Conservation (phyloP, 2,797 vertebrate genomes). For the Fundulus diaphanus region DNA sequence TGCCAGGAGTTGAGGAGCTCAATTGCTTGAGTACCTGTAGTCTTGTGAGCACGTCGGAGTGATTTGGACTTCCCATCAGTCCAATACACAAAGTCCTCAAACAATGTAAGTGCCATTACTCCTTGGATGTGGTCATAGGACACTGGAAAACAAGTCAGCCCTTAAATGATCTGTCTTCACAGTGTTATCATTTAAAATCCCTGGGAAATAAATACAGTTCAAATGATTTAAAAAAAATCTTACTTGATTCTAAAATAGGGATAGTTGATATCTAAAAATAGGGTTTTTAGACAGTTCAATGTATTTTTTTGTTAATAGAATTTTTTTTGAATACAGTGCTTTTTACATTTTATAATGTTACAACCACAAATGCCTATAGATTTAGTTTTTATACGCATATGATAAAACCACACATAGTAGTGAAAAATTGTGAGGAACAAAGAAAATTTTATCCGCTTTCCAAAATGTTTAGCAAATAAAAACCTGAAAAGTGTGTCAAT, state of each 20-base stretch:
- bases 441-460: background rate
- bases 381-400: background rate
- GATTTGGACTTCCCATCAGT: slow-evolving; percentile 98
- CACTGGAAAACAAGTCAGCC: slow-evolving; percentile 80
- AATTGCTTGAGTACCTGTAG: slow-evolving; percentile 88
- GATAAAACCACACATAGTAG: background rate
- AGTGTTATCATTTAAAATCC: background rate
- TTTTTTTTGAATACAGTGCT: background rate
- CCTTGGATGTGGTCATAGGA: slow-evolving; percentile 94
- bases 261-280: too few species aligned
- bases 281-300: background rate
- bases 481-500: too few species aligned
- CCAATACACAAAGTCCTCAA: slow-evolving; percentile 99
- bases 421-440: too few species aligned
- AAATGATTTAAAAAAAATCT: background rate
- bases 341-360: background rate
- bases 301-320: background rate
- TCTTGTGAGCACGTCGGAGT: slow-evolving; percentile 95
- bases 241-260: too few species aligned
- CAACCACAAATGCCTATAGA: background rate
- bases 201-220: background rate
- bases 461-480: too few species aligned
- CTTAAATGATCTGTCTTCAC: background rate
- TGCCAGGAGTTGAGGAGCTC: slow-evolving; percentile 98
- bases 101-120: slow-evolving; percentile 95